A percentile compares a stretch with the other conserved stretches of the same genome.
phyloP scores from a whole-genome alignment of 2,113 vertebrate genomes.

The Scartelaos histophorus region DNA sequence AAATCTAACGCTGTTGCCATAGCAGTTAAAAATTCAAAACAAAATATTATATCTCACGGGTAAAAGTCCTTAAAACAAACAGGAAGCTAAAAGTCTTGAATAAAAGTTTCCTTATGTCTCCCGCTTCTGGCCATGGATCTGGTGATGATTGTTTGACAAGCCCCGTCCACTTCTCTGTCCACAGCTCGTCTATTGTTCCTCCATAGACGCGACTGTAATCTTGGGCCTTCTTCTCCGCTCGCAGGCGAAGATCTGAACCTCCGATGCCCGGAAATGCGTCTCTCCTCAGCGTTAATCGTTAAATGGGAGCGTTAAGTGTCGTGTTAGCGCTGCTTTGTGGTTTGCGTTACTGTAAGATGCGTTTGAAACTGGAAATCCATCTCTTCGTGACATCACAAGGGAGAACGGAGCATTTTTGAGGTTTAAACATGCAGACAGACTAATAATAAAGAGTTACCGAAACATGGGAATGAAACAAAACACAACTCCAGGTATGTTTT shows the following conservation, averaged over 20 bases:
- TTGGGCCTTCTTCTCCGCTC: not conserved
- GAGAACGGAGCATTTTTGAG: too few relatives aligned
- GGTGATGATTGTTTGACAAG: constrained; percentile 62
- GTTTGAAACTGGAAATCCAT: too few relatives aligned
- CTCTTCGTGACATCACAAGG: too few relatives aligned
- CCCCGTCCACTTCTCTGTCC: constrained; percentile 43
- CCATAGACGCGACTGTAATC: not conserved
- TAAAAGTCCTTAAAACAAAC: too few relatives aligned
- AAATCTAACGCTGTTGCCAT: too few relatives aligned
- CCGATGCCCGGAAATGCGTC: not conserved
- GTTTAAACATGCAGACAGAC: too few relatives aligned
- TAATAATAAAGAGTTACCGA: too few relatives aligned
- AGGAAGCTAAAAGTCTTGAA: too few relatives aligned
- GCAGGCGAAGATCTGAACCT: not conserved
- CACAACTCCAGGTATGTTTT: too few relatives aligned
- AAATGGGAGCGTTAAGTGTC: not conserved
- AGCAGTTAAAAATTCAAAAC: too few relatives aligned
- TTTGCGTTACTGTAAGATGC: not conserved
- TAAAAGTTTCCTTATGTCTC: constrained; percentile 3
- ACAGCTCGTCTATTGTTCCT: constrained; percentile 12
- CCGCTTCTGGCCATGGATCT: constrained; percentile 23
- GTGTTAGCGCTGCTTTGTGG: constrained; percentile 1
- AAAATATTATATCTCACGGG: too few relatives aligned
- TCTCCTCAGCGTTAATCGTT: not conserved
- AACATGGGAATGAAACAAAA: too few relatives aligned